Percentiles rank a stretch among this genome's conserved stretches.
These are phyloP conservation scores for Cyaniris semiargus DNA, from an alignment of 2,888 invertebrate genomes.

Conservation along the genomic window DNA sequence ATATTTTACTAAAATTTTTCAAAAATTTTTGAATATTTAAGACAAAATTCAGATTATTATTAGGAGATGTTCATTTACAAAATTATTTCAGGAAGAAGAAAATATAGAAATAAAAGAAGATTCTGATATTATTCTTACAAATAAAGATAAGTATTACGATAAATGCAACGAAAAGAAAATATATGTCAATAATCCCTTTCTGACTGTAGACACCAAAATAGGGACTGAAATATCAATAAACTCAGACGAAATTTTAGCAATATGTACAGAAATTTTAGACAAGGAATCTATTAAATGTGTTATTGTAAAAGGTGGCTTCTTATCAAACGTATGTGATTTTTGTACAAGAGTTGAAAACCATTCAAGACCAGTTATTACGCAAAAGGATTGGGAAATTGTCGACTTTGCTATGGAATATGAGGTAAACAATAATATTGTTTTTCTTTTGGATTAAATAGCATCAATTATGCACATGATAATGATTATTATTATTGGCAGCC, in stretches of 20 bases:
- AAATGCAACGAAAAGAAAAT: slow-evolving; percentile 51
- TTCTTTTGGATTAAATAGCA: neutral
- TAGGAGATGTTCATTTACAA: neutral
- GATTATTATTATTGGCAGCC: too few relatives aligned
- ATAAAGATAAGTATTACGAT: slow-evolving; percentile 46
- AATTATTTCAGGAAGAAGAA: slow-evolving; percentile 40
- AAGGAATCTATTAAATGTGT: slow-evolving; percentile 50
- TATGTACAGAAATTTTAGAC: slow-evolving; percentile 48
- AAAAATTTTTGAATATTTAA: too few relatives aligned
- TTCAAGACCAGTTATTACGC: slow-evolving; percentile 48
- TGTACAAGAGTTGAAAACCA: slow-evolving; percentile 51
- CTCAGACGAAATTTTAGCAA: slow-evolving; percentile 49
- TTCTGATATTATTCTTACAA: slow-evolving; percentile 47
- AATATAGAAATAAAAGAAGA: slow-evolving; percentile 39
- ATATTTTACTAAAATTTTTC: slow-evolving; percentile 1
- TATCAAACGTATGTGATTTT: slow-evolving; percentile 48
- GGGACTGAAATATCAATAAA: slow-evolving; percentile 52
- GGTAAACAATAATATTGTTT: slow-evolving; percentile 42
- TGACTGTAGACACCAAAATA: slow-evolving; percentile 45
- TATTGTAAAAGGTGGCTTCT: slow-evolving; percentile 47
- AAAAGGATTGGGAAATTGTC: slow-evolving; percentile 52
- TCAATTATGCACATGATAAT: neutral
- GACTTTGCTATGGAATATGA: slow-evolving; percentile 53
- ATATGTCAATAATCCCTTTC: slow-evolving; percentile 54
- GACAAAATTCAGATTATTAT: neutral